Base-by-base conservation (phyloP, 2,797 vertebrate species). In the Phaenicophaeus curvirostris region DNA sequence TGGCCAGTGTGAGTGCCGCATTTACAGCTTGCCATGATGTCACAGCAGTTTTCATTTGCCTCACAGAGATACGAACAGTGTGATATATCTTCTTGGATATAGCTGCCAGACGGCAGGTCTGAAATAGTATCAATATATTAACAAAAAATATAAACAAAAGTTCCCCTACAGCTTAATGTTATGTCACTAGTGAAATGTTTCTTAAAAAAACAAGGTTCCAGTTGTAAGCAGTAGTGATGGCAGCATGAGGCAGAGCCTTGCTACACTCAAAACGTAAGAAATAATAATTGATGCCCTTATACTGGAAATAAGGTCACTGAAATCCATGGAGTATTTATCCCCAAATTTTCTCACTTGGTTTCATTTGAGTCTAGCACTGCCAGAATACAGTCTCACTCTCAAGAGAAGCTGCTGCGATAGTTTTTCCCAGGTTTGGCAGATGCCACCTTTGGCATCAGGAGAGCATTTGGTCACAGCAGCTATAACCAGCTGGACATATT, bases 1-100 rank as follows among this genome's bases (percentile, higher is more conserved):
- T 99, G 99, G 42, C 99, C 99, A 0, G 99, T 99, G 97, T 99
- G 99, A 9, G 99, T 99, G 55, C 99, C 99, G 7, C 99, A 99
- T 94, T 99, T 99, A 85, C 99, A 99, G 98, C 99, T 99, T 72
- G 99, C 99, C 99, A 99, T 99, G 91, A 98, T 88, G 96, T 99
- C 99, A 31, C 99, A 99, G 97, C 99, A 99, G 89, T 99, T 98
- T 87, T 90, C 97, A 7, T 98, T 98, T 0, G 98, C 97, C 30
- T 99, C 98, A 63, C 99, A 99, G 92, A 99, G 98, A 51, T 99
- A 98, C 0, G 99, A 98, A 95, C 99, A 99, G 68, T 98, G 98
- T 0, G 98, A 98, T 96, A 98, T 97, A 65, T 99, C 98, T 91
- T 99, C 99, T 97, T 99, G 99, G 97, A 99, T 99, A 96, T 99